phyloP scores from a whole-genome alignment of 2,888 invertebrate genomes.

The Tethea ocularis region DNA sequence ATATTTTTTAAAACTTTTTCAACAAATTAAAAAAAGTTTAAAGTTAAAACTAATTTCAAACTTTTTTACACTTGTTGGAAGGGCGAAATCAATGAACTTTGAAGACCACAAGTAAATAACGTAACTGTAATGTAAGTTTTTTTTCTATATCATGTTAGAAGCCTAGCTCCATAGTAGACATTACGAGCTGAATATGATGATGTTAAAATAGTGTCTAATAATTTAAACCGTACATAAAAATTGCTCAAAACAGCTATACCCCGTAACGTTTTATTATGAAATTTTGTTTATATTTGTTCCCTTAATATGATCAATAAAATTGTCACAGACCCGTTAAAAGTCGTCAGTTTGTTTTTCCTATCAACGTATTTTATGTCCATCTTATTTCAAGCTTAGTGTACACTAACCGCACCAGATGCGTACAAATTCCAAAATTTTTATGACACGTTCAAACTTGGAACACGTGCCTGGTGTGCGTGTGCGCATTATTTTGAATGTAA shows the following conservation, averaged over 20 bases:
- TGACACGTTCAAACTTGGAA: conserved; percentile 55
- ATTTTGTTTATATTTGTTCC: conserved; percentile 8
- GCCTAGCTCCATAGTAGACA: background rate
- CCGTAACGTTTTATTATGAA: background rate
- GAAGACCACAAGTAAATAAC: too few relatives aligned
- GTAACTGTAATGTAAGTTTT: too few relatives aligned
- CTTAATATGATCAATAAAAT: conserved; percentile 12
- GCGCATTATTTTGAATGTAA: conserved; percentile 70
- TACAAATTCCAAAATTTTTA: conserved; percentile 66
- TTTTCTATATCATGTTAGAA: too few relatives aligned
- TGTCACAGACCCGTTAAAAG: conserved; percentile 17
- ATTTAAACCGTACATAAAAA: background rate
- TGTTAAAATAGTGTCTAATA: background rate
- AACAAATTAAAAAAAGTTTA: too few relatives aligned
- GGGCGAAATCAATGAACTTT: too few relatives aligned
- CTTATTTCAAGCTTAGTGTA: conserved; percentile 47
- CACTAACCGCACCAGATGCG: conserved; percentile 71
- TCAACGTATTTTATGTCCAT: conserved; percentile 17
- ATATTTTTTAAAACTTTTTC: too few relatives aligned
- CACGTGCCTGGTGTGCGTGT: conserved; percentile 63
- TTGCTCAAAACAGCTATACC: background rate
- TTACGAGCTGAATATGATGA: background rate
- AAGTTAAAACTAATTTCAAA: too few relatives aligned
- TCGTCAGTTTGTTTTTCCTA: conserved; percentile 12
- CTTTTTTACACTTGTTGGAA: too few relatives aligned